Evolutionary conservation across 1,140 invertebrate species (phyloP), one percentile per base, ranked within the genome.

Genomic region (Zaprionus ghesquierei): DNA sequence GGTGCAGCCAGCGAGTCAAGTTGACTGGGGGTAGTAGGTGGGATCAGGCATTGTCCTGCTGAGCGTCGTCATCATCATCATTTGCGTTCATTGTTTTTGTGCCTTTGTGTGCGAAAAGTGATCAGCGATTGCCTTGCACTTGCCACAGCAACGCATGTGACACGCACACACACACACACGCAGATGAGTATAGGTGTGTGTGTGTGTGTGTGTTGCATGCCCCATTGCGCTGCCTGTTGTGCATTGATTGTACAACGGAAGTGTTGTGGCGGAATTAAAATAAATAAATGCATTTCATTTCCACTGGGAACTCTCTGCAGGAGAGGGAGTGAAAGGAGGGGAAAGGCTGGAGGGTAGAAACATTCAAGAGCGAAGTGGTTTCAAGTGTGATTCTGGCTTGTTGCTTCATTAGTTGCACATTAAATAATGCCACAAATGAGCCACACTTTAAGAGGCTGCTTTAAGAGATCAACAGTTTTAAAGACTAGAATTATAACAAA

Each of bases 181-280:
- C 33, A 75, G n/a, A n/a, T n/a, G n/a, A n/a, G n/a, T 29, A 65
- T 31, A 56, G 38, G 23, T 44, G 44, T 44, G 35, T 38, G 41
- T 62, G 29, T 59, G 25, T 53, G 64, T 73, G 44, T 20, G 38
- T 29, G 20, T 70, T 9, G 27, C 62, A 74, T 77, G 79, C 62
- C 78, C 76, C 81, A 81, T 81, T 80, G 80, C 63, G 69, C 60
- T 60, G 58, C 80, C 84, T 89, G 85, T 69, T 78, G 53, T 89
- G 84, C 84, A 89, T 90, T 89, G 85, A 89, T 89, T 89, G 84
- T 75, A 80, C 80, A 75, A 62, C 84, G 84, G 84, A 89, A 89
- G 84, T 89, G 84, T 89, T 89, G 84, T 89, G 84, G 84, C 85
- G 84, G 84, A 89, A 89, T 89, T 89, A 89, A 89, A 89, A 89